A percentile compares a stretch with the other conserved stretches of the same genome.
Conservation (phyloP, 2,888 invertebrate genomes). For the Peribatodes rhomboidaria region DNA sequence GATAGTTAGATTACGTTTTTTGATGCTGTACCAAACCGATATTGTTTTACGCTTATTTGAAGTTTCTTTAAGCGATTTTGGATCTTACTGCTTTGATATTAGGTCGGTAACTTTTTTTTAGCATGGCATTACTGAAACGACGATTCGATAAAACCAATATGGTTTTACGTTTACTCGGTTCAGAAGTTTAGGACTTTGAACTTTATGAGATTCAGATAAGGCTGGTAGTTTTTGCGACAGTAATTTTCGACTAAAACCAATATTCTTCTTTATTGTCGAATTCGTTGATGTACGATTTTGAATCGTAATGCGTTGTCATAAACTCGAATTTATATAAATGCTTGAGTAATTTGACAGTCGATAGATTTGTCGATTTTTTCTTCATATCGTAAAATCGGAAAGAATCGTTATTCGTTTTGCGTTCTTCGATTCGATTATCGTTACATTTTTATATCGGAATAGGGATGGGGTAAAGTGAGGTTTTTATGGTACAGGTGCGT, state of each 20-base stretch:
- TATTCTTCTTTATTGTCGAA: conserved; percentile 16
- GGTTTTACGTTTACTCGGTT: conserved; percentile 3
- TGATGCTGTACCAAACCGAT: conserved; percentile 19
- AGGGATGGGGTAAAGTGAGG: conserved; percentile 49
- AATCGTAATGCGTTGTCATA: conserved; percentile 27
- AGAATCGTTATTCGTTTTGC: conserved; percentile 61
- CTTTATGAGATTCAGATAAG: not conserved
- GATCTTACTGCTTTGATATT: conserved; percentile 10
- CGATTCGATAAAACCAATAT: conserved; percentile 13
- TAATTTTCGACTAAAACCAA: conserved; percentile 10
- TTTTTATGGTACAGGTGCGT: conserved; percentile 1
- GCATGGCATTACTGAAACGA: not conserved
- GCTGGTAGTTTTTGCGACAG: not conserved
- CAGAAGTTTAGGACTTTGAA: not conserved
- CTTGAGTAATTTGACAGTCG: conserved; percentile 51
- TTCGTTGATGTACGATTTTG: conserved; percentile 20
- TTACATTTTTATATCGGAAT: conserved; percentile 40
- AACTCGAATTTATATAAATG: conserved; percentile 8
- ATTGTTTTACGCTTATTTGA: conserved; percentile 13
- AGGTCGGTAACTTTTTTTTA: not conserved
- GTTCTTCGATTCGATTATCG: conserved; percentile 75
- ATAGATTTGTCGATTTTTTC: conserved; percentile 69
- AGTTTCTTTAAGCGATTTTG: conserved; percentile 13
- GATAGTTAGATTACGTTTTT: not conserved
- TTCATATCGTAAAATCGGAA: conserved; percentile 69